Percentiles rank a stretch among this genome's conserved stretches.
These are phyloP conservation scores for Paedocypris micromegethes DNA, from an alignment of 2,797 vertebrate species.

Conservation along the genomic window DNA sequence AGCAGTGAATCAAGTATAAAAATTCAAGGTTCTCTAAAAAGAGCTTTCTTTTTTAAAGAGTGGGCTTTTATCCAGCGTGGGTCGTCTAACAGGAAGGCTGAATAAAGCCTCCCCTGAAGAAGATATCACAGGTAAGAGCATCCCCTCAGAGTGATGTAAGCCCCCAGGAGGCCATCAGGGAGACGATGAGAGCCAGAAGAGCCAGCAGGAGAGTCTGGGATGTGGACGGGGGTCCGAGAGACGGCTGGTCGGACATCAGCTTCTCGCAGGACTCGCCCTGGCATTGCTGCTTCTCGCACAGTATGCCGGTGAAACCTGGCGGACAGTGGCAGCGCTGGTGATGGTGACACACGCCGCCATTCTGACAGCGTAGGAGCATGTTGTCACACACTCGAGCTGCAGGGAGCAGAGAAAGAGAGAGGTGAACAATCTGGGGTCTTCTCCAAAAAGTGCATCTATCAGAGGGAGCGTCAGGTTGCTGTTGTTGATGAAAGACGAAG, in stretches of 20 bases:
- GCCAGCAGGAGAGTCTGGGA: slow-evolving; percentile 46
- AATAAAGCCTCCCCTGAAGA: slow-evolving; percentile 44
- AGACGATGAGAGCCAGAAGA: slow-evolving; percentile 58
- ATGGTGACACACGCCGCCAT: slow-evolving; percentile 86
- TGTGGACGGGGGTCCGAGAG: slow-evolving; percentile 25
- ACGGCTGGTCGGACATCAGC: slow-evolving; percentile 60
- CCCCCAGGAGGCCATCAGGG: slow-evolving; percentile 59
- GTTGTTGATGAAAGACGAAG: slow-evolving; percentile 46
- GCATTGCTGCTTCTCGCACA: slow-evolving; percentile 84
- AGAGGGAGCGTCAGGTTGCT: slow-evolving; percentile 19
- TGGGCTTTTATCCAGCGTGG: slow-evolving; percentile 41
- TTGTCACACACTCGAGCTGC: slow-evolving; percentile 94
- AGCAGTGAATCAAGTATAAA: slow-evolving; percentile 18
- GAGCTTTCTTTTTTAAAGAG: slow-evolving; percentile 51
- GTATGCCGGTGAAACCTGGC: slow-evolving; percentile 76
- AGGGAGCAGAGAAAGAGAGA: slow-evolving; percentile 26
- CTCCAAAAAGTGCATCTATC: slow-evolving; percentile 12
- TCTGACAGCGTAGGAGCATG: slow-evolving; percentile 90
- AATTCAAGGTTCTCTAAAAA: slow-evolving; percentile 21
- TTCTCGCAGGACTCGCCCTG: slow-evolving; percentile 75
- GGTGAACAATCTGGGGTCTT: slow-evolving; percentile 1
- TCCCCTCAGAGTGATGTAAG: slow-evolving; percentile 63
- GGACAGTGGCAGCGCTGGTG: slow-evolving; percentile 83
- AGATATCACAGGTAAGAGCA: slow-evolving; percentile 21
- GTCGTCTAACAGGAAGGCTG: slow-evolving; percentile 33